A percentile compares a stretch with the other conserved stretches of the same genome.
phyloP scores from a whole-genome alignment of 53 echinoderm and acorn worm species.

The Pentamera pediparva region DNA sequence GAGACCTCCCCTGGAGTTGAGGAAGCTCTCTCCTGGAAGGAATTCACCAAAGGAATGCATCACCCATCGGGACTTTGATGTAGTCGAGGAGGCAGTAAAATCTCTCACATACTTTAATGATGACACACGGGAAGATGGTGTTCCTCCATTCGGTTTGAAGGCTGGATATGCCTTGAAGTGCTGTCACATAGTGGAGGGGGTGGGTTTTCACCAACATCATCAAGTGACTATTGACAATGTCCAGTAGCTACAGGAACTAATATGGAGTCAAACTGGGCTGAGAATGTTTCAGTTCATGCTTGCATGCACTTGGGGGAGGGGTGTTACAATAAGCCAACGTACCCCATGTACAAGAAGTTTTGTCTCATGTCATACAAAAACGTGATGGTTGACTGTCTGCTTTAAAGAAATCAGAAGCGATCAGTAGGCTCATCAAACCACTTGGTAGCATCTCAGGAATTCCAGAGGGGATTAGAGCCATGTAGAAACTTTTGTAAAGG shows the following conservation, averaged over 20 bases:
- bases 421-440: too few relatives aligned
- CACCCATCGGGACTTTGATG: too few relatives aligned
- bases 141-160: not conserved
- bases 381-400: too few relatives aligned
- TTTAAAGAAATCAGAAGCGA: too few relatives aligned
- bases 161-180: not conserved
- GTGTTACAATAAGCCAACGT: not conserved
- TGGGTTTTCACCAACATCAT: not conserved
- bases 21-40: too few relatives aligned
- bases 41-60: too few relatives aligned
- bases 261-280: not conserved
- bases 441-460: too few relatives aligned
- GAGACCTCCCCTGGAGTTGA: too few relatives aligned
- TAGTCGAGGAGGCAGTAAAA: not conserved
- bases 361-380: too few relatives aligned
- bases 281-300: constrained; percentile 6
- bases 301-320: not conserved
- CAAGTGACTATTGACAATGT: not conserved
- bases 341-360: too few relatives aligned
- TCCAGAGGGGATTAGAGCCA: too few relatives aligned
- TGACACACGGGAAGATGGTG: not conserved
- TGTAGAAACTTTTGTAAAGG: too few relatives aligned
- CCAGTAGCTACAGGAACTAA: not conserved
- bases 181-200: not conserved
- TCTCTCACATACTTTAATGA: not conserved